Percentiles rank a stretch among this genome's conserved stretches.
Evolutionary conservation across 2,888 invertebrate genomes (phyloP).

Genomic region (Pediacus dermestoides): DNA sequence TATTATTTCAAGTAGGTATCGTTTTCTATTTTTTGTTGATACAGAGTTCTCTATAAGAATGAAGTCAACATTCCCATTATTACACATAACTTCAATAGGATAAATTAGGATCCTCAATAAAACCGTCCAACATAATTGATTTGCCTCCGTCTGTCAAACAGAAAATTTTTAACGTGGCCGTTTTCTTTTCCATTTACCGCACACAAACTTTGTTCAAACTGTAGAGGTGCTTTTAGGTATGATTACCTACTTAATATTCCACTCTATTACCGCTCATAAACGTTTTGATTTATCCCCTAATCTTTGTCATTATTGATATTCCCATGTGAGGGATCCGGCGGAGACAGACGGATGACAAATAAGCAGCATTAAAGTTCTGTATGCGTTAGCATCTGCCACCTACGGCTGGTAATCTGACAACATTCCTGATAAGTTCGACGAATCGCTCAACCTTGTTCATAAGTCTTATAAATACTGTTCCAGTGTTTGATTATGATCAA

Average conservation of each 20-base stretch:
- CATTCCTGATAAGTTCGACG: slow-evolving; percentile 43
- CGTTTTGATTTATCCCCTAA: slow-evolving; percentile 33
- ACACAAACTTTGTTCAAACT: too few relatives aligned
- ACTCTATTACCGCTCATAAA: background rate
- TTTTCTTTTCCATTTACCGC: too few relatives aligned
- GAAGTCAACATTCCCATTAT: too few relatives aligned
- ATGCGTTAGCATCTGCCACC: slow-evolving; percentile 35
- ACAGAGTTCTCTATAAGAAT: too few relatives aligned
- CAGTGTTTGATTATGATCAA: slow-evolving; percentile 33
- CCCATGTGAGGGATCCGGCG: slow-evolving; percentile 26
- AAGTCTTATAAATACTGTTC: slow-evolving; percentile 31
- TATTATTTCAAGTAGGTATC: too few relatives aligned
- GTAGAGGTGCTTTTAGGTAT: too few relatives aligned
- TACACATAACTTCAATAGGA: too few relatives aligned
- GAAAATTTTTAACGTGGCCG: too few relatives aligned
- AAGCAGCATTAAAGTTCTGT: slow-evolving; percentile 34
- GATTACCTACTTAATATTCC: slow-evolving; percentile 4
- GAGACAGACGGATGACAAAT: slow-evolving; percentile 35
- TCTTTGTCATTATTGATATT: slow-evolving; percentile 27
- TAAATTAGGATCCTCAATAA: too few relatives aligned
- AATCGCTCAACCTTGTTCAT: slow-evolving; percentile 38
- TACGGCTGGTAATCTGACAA: slow-evolving; percentile 41
- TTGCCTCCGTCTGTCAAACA: too few relatives aligned
- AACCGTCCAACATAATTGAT: too few relatives aligned
- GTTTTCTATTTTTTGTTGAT: too few relatives aligned